phyloP scores from a whole-genome alignment of 2,797 vertebrate genomes.

The Lindbergichthys nudifrons region DNA sequence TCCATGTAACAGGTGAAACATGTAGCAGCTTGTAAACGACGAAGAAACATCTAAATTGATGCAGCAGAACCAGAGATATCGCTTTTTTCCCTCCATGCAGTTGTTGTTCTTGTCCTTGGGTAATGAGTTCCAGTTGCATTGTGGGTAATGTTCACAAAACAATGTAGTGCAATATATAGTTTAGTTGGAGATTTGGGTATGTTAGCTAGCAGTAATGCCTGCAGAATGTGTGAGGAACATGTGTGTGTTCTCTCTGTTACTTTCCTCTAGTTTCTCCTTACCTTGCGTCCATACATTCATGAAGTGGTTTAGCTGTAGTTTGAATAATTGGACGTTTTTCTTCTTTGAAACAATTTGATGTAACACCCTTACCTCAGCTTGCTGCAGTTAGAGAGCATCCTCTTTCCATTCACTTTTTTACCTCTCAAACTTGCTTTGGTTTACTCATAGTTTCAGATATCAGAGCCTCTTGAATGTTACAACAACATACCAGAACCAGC shows the following conservation, averaged over 20 bases:
- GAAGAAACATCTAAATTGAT: background rate
- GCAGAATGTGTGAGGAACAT: background rate
- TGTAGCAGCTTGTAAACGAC: background rate
- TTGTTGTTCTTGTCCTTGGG: background rate
- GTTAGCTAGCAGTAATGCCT: background rate
- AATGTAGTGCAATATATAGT: background rate
- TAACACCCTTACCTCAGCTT: background rate
- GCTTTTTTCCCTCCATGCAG: background rate
- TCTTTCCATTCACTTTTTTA: background rate
- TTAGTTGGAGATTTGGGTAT: background rate
- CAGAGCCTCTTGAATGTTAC: background rate
- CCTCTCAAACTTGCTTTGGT: background rate
- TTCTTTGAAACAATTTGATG: background rate
- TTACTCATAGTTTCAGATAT: background rate
- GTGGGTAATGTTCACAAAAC: background rate
- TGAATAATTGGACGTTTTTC: background rate
- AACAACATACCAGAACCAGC: slow-evolving; percentile 6
- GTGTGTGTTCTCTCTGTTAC: background rate
- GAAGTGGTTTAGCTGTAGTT: background rate
- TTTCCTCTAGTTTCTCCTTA: background rate
- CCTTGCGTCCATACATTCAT: background rate
- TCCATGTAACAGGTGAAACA: background rate
- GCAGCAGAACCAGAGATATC: background rate
- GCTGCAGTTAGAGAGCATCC: background rate
- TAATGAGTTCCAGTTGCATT: too few relatives aligned